phyloP scores from a whole-genome alignment of 2,888 invertebrate species.

The Erebia aethiops region DNA sequence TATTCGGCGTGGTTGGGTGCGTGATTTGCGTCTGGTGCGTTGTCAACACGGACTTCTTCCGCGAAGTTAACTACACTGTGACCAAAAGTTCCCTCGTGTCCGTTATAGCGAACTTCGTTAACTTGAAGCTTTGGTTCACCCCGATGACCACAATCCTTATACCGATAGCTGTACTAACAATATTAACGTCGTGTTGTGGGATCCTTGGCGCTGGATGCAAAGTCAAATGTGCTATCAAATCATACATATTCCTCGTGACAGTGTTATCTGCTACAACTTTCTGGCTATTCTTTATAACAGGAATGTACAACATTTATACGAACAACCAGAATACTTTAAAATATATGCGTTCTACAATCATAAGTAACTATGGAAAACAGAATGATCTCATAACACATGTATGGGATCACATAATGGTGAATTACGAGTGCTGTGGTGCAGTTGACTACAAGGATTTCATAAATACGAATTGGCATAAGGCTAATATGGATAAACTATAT shows the following conservation, averaged over 20 bases:
- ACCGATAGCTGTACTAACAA: conserved; percentile 55
- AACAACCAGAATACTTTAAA: conserved; percentile 55
- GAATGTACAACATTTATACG: conserved; percentile 66
- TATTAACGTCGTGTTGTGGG: conserved; percentile 72
- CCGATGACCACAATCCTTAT: conserved; percentile 65
- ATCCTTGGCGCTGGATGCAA: conserved; percentile 70
- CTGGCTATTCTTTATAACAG: conserved; percentile 67
- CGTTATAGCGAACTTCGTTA: conserved; percentile 62
- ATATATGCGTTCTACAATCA: conserved; percentile 54
- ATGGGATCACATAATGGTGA: conserved; percentile 68
- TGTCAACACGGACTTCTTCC: conserved; percentile 67
- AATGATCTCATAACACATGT: conserved; percentile 63
- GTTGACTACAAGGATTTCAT: conserved; percentile 61
- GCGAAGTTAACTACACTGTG: conserved; percentile 69
- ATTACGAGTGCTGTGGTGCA: conserved; percentile 70
- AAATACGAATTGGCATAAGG: conserved; percentile 59
- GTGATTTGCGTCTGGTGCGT: conserved; percentile 69
- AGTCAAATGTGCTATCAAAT: conserved; percentile 68
- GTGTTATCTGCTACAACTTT: conserved; percentile 54
- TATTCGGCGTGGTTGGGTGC: conserved; percentile 55
- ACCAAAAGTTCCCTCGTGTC: conserved; percentile 62
- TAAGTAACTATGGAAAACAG: conserved; percentile 61
- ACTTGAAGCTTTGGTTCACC: conserved; percentile 63
- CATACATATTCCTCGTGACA: conserved; percentile 67
- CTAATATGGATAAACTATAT: conserved; percentile 53